Evolutionary conservation across 2,888 invertebrate species (phyloP).

Genomic region (Pachymerium ferrugineum): DNA sequence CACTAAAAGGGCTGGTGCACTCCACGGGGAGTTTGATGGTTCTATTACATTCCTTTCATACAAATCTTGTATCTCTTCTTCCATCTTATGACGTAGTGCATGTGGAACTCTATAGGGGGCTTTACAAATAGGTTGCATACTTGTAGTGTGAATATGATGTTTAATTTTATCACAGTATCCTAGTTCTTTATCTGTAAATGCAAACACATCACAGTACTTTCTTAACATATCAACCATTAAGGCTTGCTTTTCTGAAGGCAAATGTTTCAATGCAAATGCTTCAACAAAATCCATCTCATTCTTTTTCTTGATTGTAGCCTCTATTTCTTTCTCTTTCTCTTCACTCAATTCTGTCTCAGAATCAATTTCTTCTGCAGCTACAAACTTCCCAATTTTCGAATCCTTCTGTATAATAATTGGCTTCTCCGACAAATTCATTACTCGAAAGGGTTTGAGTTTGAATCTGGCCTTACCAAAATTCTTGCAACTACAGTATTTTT

Average conservation of each 20-base stretch:
- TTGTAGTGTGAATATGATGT: constrained; percentile 30
- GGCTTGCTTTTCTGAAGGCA: neutral
- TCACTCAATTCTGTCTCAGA: too few species aligned
- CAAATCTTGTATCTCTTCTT: neutral
- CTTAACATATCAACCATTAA: neutral
- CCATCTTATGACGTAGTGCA: neutral
- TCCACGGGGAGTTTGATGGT: constrained; percentile 40
- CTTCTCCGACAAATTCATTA: too few species aligned
- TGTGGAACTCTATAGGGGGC: neutral
- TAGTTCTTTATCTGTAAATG: neutral
- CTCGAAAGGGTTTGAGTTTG: too few species aligned
- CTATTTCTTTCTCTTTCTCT: too few species aligned
- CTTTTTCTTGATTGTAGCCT: neutral
- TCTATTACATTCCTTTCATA: neutral
- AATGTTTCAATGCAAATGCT: neutral
- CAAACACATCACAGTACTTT: neutral
- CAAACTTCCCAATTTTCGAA: too few species aligned
- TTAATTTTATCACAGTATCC: neutral
- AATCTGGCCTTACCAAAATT: too few species aligned
- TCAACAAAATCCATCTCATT: neutral
- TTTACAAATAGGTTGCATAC: neutral
- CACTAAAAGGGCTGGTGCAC: constrained; percentile 40
- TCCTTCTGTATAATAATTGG: too few species aligned
- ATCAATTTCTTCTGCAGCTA: too few species aligned
- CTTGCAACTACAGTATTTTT: too few species aligned